Conservation (phyloP, 2,888 invertebrate species). For the Aleiodes testaceus region DNA sequence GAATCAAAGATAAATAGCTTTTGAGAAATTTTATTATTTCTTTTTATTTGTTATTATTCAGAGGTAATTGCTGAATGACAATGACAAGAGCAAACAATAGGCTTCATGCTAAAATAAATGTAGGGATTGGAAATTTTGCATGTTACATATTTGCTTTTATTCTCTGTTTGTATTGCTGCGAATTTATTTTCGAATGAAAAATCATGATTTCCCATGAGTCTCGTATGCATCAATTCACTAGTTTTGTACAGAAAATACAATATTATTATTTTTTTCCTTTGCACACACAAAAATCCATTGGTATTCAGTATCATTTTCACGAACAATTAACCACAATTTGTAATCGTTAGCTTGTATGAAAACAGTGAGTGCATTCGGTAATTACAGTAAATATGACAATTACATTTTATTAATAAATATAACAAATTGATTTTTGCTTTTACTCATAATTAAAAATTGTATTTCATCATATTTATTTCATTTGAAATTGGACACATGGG, state of each 20-base stretch:
- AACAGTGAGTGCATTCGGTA: neutral
- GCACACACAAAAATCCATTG: neutral
- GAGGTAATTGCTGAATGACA: too few species aligned
- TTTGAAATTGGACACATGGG: neutral
- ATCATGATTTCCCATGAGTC: slow-evolving; percentile 25
- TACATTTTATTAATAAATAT: neutral
- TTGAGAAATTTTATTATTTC: too few species aligned
- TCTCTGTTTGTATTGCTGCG: slow-evolving; percentile 21
- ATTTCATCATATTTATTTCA: neutral
- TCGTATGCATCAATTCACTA: slow-evolving; percentile 17
- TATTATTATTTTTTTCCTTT: neutral
- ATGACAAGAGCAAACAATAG: too few species aligned
- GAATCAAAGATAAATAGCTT: too few species aligned
- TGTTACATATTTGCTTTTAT: slow-evolving; percentile 23
- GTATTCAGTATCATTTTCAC: slow-evolving; percentile 16
- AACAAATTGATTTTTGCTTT: neutral
- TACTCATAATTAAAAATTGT: neutral
- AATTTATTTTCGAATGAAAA: slow-evolving; percentile 10
- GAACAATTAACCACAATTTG: slow-evolving; percentile 22
- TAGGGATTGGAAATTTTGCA: neutral
- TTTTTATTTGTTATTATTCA: too few species aligned
- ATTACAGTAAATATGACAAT: slow-evolving; percentile 13
- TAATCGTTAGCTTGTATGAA: slow-evolving; percentile 1
- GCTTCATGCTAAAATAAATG: neutral
- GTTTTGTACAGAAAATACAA: slow-evolving; percentile 4